Percentiles rank a stretch among this genome's conserved stretches.
phyloP scores from a whole-genome alignment of 2,888 invertebrate genomes.

The Hyalella azteca region DNA sequence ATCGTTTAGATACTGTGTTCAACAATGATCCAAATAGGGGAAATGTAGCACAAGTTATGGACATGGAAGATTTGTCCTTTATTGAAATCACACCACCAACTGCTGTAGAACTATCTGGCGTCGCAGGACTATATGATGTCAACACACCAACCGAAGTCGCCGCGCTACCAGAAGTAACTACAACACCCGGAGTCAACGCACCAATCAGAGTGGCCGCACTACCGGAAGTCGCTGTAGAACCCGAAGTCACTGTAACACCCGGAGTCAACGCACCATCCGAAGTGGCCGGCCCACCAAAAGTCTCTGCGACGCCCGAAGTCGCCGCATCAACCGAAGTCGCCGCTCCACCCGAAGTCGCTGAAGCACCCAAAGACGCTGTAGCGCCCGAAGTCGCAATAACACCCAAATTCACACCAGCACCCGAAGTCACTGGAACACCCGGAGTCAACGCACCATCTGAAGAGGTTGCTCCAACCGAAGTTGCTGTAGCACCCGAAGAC shows the following conservation, averaged over 20 bases:
- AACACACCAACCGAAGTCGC: neutral
- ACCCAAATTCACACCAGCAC: neutral
- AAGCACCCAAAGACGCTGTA: neutral
- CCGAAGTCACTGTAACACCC: no score
- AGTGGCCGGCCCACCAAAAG: neutral
- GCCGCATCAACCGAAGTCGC: neutral
- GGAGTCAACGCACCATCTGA: no score
- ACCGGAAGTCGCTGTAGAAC: neutral
- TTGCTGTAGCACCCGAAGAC: neutral
- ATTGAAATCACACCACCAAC: neutral
- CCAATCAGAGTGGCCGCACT: neutral
- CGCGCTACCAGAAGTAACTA: neutral
- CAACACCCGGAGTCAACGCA: neutral
- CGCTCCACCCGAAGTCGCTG: neutral
- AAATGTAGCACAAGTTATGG: neutral
- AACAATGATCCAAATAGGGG: neutral
- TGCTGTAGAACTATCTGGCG: no score
- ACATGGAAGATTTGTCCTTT: neutral
- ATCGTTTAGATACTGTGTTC: no score
- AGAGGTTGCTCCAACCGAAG: neutral
- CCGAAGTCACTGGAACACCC: no score
- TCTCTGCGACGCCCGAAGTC: neutral
- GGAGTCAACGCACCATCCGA: neutral
- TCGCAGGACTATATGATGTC: no score
- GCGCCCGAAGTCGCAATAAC: neutral